A percentile compares a stretch with the other conserved stretches of the same genome.
These are phyloP conservation scores for Allolobophora icterica DNA, from an alignment of 2,888 invertebrate genomes.

Conservation along the genomic window DNA sequence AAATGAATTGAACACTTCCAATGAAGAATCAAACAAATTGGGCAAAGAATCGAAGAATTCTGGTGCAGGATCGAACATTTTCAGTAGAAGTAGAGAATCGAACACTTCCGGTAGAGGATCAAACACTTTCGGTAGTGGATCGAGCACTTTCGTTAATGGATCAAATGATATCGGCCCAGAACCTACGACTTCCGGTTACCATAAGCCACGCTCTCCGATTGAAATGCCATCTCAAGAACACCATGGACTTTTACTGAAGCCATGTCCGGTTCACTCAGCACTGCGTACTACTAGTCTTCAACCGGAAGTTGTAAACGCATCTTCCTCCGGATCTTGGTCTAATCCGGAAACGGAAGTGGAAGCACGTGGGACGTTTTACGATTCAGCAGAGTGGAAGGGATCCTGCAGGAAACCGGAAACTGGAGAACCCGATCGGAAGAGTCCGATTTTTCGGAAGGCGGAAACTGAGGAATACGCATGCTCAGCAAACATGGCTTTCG, in stretches of 20 bases:
- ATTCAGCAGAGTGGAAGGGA: not conserved
- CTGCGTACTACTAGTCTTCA: not conserved
- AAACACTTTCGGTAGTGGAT: not conserved
- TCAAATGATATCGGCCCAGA: not conserved
- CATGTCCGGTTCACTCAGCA: not conserved
- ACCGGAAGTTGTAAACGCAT: not conserved
- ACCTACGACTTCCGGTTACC: not conserved
- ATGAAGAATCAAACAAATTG: not conserved
- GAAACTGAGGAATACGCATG: not conserved
- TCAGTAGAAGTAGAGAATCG: not conserved
- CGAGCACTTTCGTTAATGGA: not conserved
- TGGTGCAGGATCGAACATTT: not conserved
- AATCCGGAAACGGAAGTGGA: not conserved
- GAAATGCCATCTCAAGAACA: not conserved
- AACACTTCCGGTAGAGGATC: not conserved
- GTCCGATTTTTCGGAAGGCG: not conserved
- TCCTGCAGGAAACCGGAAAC: not conserved
- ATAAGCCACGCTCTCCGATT: not conserved
- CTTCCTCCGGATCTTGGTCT: not conserved
- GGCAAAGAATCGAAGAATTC: not conserved
- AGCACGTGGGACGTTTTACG: not conserved
- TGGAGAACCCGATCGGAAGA: not conserved
- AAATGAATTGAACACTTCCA: not conserved
- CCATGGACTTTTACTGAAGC: not conserved
- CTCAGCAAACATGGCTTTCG: slow-evolving; percentile 5